A percentile compares a stretch with the other conserved stretches of the same genome.
These are phyloP conservation scores for Junonia oenone DNA, from an alignment of 2,888 invertebrate genomes.

Conservation along the genomic window DNA sequence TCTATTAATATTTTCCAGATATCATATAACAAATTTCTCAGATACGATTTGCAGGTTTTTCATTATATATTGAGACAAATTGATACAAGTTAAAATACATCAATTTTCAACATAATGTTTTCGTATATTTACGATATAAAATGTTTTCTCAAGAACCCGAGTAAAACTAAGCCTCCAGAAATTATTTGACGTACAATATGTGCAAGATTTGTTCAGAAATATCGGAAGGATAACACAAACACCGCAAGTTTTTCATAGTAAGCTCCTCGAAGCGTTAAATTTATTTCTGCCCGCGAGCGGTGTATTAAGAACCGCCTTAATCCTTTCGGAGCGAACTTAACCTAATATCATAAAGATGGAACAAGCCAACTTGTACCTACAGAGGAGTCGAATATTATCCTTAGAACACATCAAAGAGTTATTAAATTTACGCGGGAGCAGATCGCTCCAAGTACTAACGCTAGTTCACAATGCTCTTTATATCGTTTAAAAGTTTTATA, in stretches of 20 bases:
- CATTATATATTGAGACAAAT: no score
- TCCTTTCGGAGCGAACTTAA: constrained; percentile 75
- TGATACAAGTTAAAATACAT: not conserved
- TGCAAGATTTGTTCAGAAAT: constrained; percentile 42
- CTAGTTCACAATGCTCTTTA: not conserved
- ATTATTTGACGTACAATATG: constrained; percentile 23
- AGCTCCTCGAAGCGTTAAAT: constrained; percentile 72
- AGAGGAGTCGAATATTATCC: constrained; percentile 75
- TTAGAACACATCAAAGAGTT: constrained; percentile 66
- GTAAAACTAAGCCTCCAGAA: constrained; percentile 4
- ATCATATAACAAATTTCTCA: no score
- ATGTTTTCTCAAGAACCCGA: not conserved
- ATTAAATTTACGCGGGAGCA: constrained; percentile 54
- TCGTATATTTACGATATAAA: not conserved
- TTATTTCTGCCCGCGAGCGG: constrained; percentile 74
- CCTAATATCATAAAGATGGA: constrained; percentile 76
- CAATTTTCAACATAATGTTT: not conserved
- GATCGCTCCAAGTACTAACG: constrained; percentile 8
- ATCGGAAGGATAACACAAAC: constrained; percentile 44
- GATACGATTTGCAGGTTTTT: no score
- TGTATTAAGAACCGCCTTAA: constrained; percentile 74
- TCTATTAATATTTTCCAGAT: no score
- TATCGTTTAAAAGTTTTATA: not conserved
- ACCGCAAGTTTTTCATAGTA: constrained; percentile 75
- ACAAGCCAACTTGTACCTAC: constrained; percentile 68